phyloP scores from a whole-genome alignment of 2,888 invertebrate species.

The Luperina nickerlii region DNA sequence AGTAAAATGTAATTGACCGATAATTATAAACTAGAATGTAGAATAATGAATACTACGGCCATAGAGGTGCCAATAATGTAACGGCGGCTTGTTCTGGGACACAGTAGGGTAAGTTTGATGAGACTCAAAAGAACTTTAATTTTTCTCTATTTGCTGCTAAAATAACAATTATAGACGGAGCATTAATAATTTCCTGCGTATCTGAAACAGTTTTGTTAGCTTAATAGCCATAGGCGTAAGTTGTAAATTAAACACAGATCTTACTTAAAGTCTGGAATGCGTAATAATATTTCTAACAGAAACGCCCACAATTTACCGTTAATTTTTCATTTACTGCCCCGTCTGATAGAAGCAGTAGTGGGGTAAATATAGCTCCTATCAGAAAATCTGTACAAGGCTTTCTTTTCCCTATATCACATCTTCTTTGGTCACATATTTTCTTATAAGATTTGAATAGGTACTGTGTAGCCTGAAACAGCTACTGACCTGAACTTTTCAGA shows the following conservation, averaged over 20 bases:
- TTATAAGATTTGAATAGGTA: background rate
- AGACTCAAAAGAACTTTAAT: background rate
- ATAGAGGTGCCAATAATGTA: slow-evolving; percentile 1
- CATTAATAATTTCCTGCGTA: background rate
- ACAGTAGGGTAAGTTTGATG: slow-evolving; percentile 33
- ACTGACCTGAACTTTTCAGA: background rate
- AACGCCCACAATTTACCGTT: slow-evolving; percentile 34
- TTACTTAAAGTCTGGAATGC: too few relatives aligned
- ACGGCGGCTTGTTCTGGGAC: background rate
- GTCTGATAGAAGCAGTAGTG: background rate
- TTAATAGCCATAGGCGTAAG: background rate
- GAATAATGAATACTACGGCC: slow-evolving; percentile 12
- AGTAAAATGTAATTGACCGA: slow-evolving; percentile 28
- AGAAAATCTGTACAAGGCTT: background rate
- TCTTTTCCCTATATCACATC: background rate
- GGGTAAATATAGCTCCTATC: background rate
- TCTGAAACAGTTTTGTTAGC: background rate
- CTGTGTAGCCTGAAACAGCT: background rate
- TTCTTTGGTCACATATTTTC: background rate
- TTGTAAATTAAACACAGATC: background rate
- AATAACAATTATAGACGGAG: background rate
- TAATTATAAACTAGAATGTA: slow-evolving; percentile 6
- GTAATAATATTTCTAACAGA: slow-evolving; percentile 6
- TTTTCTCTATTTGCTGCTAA: background rate
- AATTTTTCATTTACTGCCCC: background rate